Evolutionary conservation across 1,140 invertebrate genomes (phyloP), one percentile per base, ranked within the genome.

Genomic region (Drosophila quadrilineata): DNA sequence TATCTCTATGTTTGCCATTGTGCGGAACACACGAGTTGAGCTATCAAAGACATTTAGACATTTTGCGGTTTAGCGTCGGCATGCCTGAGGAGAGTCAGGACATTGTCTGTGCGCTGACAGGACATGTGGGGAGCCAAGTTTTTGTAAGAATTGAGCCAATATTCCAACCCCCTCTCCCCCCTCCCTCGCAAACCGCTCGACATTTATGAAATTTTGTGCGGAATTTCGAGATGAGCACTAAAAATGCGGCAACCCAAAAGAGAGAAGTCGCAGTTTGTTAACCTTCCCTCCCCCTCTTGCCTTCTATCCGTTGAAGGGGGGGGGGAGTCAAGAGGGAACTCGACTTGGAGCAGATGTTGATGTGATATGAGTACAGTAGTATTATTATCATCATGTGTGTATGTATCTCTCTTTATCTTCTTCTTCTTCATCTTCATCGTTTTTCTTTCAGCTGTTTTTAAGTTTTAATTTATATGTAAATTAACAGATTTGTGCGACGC

Each of bases 381-480:
- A n/a, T n/a, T n/a, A n/a, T n/a, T n/a, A n/a, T n/a, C n/a, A n/a
- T n/a, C n/a, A 36, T 46, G 31, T 35, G 24, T 56, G 36, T 41
- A 38, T 45, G 41, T 17, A 21, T 54, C 14, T 63, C 31, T n/a
- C n/a, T n/a, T n/a, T n/a, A n/a, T n/a, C n/a, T n/a, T n/a, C n/a
- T n/a, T n/a, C n/a, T n/a, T n/a, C n/a, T n/a, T n/a, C n/a, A n/a
- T n/a, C n/a, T n/a, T n/a, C n/a, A n/a, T n/a, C 35, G 31, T 49
- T 29, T 50, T 43, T 48, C 29, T 60, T 33, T 36, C 33, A 65
- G 67, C 56, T 36, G 67, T 57, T 29, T 75, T 82, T 70, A 60
- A 71, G 80, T 79, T 84, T 85, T 84, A 84, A 84, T 84, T 84
- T 84, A 84, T 84, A 84, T 84, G 79, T 85, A 84, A 84, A 84